Conservation (phyloP, 2,797 vertebrate species). For the Pristis pectinata region DNA sequence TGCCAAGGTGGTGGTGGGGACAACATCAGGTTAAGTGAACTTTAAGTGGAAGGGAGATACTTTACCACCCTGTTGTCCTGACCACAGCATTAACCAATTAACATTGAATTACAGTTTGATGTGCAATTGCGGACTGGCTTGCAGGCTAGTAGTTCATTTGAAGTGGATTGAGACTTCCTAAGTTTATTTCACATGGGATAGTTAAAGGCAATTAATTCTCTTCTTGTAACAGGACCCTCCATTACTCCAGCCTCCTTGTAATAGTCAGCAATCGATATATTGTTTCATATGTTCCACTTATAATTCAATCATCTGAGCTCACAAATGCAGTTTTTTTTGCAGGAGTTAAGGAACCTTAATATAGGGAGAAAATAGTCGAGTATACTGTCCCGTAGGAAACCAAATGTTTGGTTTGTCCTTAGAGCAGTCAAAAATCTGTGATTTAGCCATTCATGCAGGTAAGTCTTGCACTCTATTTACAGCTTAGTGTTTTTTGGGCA, state of each 20-base stretch:
- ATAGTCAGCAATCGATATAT: background rate
- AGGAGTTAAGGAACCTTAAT: background rate
- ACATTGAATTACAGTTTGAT: background rate
- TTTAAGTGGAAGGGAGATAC: background rate
- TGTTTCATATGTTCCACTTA: background rate
- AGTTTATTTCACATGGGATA: background rate
- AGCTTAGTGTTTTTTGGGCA: background rate
- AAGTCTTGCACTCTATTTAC: background rate
- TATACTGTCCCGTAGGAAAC: background rate
- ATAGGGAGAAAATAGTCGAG: background rate
- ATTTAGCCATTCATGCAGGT: background rate
- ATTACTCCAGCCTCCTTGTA: background rate
- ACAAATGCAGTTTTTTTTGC: too few relatives aligned
- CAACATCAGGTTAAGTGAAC: too few relatives aligned
- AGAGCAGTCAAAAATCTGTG: background rate
- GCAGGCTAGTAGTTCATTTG: background rate
- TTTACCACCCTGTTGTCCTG: background rate
- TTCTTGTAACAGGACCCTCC: background rate
- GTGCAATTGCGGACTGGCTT: background rate
- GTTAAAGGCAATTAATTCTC: background rate
- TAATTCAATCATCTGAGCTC: background rate
- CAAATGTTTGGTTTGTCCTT: background rate
- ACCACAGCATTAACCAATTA: background rate
- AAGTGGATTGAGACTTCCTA: background rate
- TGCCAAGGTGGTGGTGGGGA: too few relatives aligned